A percentile compares a stretch with the other conserved stretches of the same genome.
Conservation (phyloP, 2,888 invertebrate species). For the Andrena haemorrhoa region DNA sequence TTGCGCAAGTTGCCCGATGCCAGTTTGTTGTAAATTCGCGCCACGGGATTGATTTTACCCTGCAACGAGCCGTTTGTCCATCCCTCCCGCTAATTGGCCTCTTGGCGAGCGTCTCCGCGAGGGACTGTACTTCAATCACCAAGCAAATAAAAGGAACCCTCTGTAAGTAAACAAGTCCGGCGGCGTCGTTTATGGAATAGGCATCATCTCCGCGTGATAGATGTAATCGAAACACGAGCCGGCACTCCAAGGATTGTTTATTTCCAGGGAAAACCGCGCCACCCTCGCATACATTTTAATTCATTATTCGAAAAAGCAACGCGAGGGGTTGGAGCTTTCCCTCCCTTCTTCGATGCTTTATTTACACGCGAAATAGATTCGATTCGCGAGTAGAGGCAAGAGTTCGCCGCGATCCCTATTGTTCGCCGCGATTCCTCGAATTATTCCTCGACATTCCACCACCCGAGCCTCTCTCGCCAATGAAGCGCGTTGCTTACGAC, state of each 20-base stretch:
- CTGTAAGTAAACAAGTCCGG: background rate
- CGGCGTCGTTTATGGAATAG: background rate
- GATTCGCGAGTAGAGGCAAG: slow-evolving; percentile 21
- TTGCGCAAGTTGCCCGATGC: slow-evolving; percentile 8
- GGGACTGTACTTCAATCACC: background rate
- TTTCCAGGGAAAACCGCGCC: slow-evolving; percentile 15
- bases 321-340: slow-evolving; percentile 42
- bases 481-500: background rate
- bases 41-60: slow-evolving; percentile 36
- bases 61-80: background rate
- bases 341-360: slow-evolving; percentile 32
- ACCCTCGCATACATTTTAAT: slow-evolving; percentile 63
- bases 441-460: slow-evolving; percentile 34
- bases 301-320: slow-evolving; percentile 54
- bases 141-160: background rate
- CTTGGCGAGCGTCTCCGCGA: background rate
- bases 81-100: background rate
- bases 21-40: slow-evolving; percentile 35
- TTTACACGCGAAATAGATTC: slow-evolving; percentile 39
- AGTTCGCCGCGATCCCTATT: slow-evolving; percentile 18
- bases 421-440: slow-evolving; percentile 24
- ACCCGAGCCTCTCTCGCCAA: too few relatives aligned
- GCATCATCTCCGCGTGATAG: background rate
- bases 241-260: slow-evolving; percentile 56
- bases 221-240: slow-evolving; percentile 45